Percentiles rank a stretch among this genome's conserved stretches.
These are phyloP conservation scores for Calosoma granatense DNA, from an alignment of 1,140 invertebrate genomes.

Conservation along the genomic window DNA sequence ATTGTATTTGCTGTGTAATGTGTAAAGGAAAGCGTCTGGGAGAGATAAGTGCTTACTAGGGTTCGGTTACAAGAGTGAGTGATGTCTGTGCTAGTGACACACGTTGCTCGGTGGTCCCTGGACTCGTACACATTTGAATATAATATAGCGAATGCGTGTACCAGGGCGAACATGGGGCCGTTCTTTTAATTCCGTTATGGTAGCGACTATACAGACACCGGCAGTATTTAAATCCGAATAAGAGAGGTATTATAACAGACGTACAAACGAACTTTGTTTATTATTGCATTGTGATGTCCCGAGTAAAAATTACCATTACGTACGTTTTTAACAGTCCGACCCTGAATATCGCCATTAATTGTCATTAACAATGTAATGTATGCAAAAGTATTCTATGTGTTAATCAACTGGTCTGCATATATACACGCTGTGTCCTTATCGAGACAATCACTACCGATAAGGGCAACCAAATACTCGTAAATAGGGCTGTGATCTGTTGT, in stretches of 20 bases:
- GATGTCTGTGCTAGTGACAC: no score
- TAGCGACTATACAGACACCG: background rate
- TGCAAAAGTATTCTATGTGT: background rate
- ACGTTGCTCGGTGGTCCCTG: background rate
- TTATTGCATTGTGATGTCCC: background rate
- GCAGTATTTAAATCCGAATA: background rate
- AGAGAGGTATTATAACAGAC: background rate
- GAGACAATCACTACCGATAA: background rate
- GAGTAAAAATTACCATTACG: background rate
- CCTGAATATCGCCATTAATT: background rate
- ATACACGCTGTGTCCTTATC: background rate
- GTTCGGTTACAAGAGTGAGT: no score
- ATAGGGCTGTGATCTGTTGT: no score
- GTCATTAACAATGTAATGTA: background rate
- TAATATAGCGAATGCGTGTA: no score
- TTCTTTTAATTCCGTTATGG: background rate
- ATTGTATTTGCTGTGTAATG: no score
- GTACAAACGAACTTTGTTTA: background rate
- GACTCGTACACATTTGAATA: background rate
- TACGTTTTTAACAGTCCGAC: background rate
- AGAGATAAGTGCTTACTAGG: no score
- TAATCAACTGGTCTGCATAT: background rate
- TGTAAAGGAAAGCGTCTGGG: no score
- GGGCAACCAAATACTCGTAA: no score
- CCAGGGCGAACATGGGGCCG: background rate